Evolutionary conservation across 2,888 invertebrate species (phyloP).

Genomic region (Caenorhabditis becei): DNA sequence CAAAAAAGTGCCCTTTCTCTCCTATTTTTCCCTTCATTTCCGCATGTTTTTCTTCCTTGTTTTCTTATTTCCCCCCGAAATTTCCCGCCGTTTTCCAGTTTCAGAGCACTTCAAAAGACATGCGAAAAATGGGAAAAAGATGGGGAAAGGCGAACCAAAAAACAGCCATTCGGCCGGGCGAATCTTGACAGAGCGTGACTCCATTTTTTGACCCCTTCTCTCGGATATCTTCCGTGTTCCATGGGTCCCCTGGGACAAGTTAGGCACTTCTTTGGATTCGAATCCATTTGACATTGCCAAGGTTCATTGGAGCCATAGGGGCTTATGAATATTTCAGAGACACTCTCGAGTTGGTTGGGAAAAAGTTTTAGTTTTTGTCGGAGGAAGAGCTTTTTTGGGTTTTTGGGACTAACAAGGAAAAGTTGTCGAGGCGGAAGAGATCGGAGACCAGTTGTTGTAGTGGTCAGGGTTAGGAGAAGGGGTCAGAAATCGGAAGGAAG

Average conservation of each 20-base stretch:
- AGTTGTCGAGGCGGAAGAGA: conserved; percentile 46
- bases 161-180: conserved; percentile 1
- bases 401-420: no score
- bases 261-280: conserved; percentile 3
- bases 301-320: not conserved
- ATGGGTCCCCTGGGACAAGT: conserved; percentile 36
- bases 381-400: no score
- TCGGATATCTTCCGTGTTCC: not conserved
- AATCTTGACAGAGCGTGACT: conserved; percentile 30
- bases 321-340: conserved; percentile 39
- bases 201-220: conserved; percentile 40
- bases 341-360: not conserved
- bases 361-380: no score
- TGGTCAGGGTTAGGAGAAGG: conserved; percentile 26
- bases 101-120: conserved; percentile 28
- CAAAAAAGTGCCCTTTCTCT: not conserved
- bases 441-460: conserved; percentile 29
- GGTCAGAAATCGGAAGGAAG: not conserved
- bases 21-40: conserved; percentile 7
- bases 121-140: conserved; percentile 24
- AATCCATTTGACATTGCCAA: no score
- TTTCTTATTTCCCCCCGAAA: conserved; percentile 22
- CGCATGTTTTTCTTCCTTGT: conserved; percentile 19
- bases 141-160: conserved; percentile 21
- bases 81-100: not conserved